Percentiles rank a stretch among this genome's conserved stretches.
Evolutionary conservation across 2,888 invertebrate species (phyloP).

Genomic region (Chaetogeoica ovagalla): DNA sequence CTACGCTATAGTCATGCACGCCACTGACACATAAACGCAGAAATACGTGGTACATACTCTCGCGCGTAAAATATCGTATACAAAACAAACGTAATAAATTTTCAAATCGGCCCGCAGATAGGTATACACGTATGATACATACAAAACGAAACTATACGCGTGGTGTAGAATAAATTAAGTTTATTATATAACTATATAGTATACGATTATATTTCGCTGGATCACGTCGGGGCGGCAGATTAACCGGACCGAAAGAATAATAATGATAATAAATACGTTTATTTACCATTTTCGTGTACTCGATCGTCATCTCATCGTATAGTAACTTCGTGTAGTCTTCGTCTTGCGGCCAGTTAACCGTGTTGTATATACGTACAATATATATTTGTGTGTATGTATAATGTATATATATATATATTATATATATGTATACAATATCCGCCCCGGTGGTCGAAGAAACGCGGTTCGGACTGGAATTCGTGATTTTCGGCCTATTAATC

Average conservation of each 20-base stretch:
- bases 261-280: neutral
- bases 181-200: constrained; percentile 10
- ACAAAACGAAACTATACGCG: neutral
- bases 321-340: neutral
- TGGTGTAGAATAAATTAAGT: constrained; percentile 20
- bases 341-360: neutral
- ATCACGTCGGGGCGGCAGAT: constrained; percentile 15
- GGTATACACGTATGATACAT: too few relatives aligned
- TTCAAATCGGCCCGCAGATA: neutral
- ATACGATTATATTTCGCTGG: constrained; percentile 20
- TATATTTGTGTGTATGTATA: too few relatives aligned
- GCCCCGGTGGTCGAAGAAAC: constrained; percentile 7
- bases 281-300: constrained; percentile 7
- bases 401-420: too few relatives aligned
- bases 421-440: neutral
- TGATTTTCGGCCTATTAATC: constrained; percentile 3
- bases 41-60: too few relatives aligned
- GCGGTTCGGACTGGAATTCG: neutral
- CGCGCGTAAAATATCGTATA: neutral
- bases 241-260: neutral
- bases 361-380: too few relatives aligned
- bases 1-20: too few relatives aligned
- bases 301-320: neutral
- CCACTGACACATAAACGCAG: too few relatives aligned
- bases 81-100: neutral